Percentiles rank a stretch among this genome's conserved stretches.
These are phyloP conservation scores for Loriculus beryllinus DNA, from an alignment of 2,797 vertebrate genomes.

Conservation along the genomic window DNA sequence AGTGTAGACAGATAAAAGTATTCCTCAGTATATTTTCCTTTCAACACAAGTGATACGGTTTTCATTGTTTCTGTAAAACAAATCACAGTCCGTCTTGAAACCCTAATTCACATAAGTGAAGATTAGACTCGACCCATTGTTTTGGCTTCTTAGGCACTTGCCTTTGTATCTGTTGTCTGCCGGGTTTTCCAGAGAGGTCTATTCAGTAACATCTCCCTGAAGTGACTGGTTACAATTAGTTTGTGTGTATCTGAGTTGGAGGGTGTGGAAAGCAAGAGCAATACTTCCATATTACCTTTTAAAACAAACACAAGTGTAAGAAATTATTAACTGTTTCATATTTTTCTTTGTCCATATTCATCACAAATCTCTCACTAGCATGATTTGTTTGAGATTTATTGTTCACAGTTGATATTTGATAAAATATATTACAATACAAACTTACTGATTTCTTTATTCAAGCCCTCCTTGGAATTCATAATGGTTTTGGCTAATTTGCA, in stretches of 20 bases:
- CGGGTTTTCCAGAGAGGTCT: neutral
- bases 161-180: neutral
- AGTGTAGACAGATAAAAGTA: neutral
- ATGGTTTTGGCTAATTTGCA: slow-evolving; percentile 29
- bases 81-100: neutral
- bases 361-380: neutral
- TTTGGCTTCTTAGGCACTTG: neutral
- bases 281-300: neutral
- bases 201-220: neutral
- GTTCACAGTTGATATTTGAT: slow-evolving; percentile 7
- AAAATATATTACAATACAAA: slow-evolving; percentile 44
- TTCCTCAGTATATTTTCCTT: neutral
- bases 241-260: neutral
- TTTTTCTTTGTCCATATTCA: neutral
- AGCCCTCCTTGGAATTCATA: slow-evolving; percentile 11
- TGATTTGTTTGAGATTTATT: slow-evolving; percentile 19
- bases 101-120: neutral
- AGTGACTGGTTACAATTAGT: neutral
- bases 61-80: slow-evolving; percentile 4
- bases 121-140: slow-evolving; percentile 22
- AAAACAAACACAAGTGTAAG: neutral
- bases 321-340: slow-evolving; percentile 15
- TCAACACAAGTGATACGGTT: neutral
- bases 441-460: slow-evolving; percentile 45
- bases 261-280: neutral